Conservation (phyloP, 2,888 invertebrate genomes). For the Zygaena filipendulae region DNA sequence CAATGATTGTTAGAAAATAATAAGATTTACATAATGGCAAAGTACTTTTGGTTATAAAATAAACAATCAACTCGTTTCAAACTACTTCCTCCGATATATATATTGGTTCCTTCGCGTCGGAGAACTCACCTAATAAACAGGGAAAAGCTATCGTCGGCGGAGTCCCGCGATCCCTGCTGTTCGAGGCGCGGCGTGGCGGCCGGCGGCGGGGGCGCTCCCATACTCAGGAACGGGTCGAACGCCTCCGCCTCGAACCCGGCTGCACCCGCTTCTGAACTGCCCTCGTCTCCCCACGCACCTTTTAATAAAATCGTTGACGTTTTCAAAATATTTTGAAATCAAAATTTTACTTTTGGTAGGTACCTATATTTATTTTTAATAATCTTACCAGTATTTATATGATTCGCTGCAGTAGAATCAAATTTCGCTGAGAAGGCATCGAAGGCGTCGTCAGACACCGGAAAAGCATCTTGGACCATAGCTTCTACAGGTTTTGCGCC, state of each 20-base stretch:
- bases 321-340: too few relatives aligned
- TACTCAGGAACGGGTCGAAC: conserved; percentile 83
- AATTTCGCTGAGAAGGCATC: conserved; percentile 93
- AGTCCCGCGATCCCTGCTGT: conserved; percentile 77
- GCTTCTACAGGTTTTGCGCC: too few relatives aligned
- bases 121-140: conserved; percentile 78
- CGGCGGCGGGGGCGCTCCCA: conserved; percentile 80
- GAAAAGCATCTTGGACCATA: conserved; percentile 37
- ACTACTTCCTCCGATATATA: too few relatives aligned
- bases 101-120: too few relatives aligned
- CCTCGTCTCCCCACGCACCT: conserved; percentile 51
- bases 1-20: too few relatives aligned
- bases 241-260: conserved; percentile 78
- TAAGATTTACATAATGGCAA: too few relatives aligned
- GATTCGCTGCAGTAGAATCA: conserved; percentile 71
- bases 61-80: too few relatives aligned
- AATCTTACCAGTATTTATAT: conserved; percentile 35
- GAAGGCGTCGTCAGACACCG: conserved; percentile 67
- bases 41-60: too few relatives aligned
- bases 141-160: conserved; percentile 82
- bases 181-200: conserved; percentile 74
- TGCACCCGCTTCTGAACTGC: conserved; percentile 28
- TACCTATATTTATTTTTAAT: not conserved
- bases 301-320: conserved; percentile 1
- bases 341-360: too few relatives aligned